Base-by-base conservation (phyloP, 2,113 vertebrate species). In the Epinephelus lanceolatus region DNA sequence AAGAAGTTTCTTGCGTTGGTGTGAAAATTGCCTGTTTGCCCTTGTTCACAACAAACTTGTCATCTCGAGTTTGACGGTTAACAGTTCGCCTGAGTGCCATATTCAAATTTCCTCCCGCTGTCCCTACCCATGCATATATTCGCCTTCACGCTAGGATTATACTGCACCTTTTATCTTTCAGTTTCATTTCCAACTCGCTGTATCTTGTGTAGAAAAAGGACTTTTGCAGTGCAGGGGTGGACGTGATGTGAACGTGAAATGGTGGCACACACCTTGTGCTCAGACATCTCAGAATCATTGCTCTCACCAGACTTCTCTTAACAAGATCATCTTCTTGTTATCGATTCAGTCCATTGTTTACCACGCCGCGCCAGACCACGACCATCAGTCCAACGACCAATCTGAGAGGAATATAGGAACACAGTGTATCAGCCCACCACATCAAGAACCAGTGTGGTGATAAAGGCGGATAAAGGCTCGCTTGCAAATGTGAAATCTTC, bases 21-120 rank as follows among this genome's bases (percentile, higher is more conserved):
- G 88, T 66, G 83, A 86, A 88, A 91, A 89, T 83, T 80, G 78
- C 74, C 63, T 70, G 80, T 87, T 89, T 86, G 81, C 71, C 83
- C 86, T 82, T 83, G 69, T 80, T 86, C 84, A 55, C 62, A 86
- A 82, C 84, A 86, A 90, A 86, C 87, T 80, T 88, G 81, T 89
- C 89, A 87, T 89, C 82, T 88, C 5, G 25, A 88, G 76, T 87
- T 92, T 88, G 85, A 85, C 80, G 76, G 76, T 85, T 80, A 85
- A 78, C 80, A 79, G 81, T 89, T 78, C 19, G 51, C 61, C 62
- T 59, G 72, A 83, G 55, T 85, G 86, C 70, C 82, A 27, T 69
- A 83, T 90, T 88, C 47, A 83, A n/a, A 88, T 84, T 59, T 73
- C 59, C 77, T 85, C 78, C 45, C 57, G n/a, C 72, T 23, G 25